Base-by-base conservation (phyloP, 2,113 vertebrate species). In the Pteruthius melanotis region DNA sequence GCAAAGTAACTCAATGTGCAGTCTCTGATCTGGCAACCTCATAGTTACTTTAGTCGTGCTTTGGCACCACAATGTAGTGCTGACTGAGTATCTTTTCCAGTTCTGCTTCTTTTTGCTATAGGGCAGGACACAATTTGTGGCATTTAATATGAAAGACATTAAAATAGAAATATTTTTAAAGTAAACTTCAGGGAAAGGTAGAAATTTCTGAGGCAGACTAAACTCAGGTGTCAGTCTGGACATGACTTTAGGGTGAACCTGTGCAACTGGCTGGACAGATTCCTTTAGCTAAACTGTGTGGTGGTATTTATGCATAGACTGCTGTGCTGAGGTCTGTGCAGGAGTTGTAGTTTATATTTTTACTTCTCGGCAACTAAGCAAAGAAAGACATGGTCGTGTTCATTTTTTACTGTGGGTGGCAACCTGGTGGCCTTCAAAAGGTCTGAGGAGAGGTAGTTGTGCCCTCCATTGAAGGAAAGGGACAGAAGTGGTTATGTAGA, bases 331-430 rank as follows among this genome's bases (percentile, higher is more conserved):
- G 42, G 3, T 65, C 39, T 81, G 59, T 40, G 17, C 21, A 53
- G 28, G 15, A 33, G 7, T 9, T 92, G 9, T 59, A 47, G 28
- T 71, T 92, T 45, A 10, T 33, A 13, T 68, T 1, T 2, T 60
- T 89, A 40, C 9, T 85, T 90, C 1, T 1, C 23, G 1, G n/a
- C 37, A 83, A 35, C 39, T 86, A 33, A 65, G 37, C 24, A 49
- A 59, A 56, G 47, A 71, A 64, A 69, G 42, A 65, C 17, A 15
- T 19, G 11, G 7, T 45, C 0, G 0, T 44, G 9, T 33, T 87
- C 6, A 23, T 82, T 42, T 57, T 79, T 84, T 64, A 22, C 53
- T 22, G 33, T 40, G 24, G 6, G 20, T 26, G 8, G 16, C 42
- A 70, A 71, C 52, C 47, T 44, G 13, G 15, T 59, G 33, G 10